Evolutionary conservation across 2,888 invertebrate species (phyloP).

Genomic region (Stenichneumon culpator): DNA sequence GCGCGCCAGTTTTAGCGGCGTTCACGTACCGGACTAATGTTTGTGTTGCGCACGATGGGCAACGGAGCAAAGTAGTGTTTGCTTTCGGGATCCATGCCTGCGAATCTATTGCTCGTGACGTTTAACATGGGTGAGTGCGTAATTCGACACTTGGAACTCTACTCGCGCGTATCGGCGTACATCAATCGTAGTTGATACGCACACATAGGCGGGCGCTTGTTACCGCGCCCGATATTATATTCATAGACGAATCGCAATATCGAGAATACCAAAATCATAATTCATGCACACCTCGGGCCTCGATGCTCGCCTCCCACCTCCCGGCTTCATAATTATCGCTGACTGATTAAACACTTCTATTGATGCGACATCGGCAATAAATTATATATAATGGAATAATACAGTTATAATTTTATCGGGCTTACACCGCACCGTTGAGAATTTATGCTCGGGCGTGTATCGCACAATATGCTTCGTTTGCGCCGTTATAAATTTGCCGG

Average conservation of each 20-base stretch:
- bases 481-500: constrained; percentile 15
- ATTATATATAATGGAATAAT: constrained; percentile 35
- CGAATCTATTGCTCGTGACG: constrained; percentile 59
- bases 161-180: constrained; percentile 18
- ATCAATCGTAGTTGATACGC: constrained; percentile 12
- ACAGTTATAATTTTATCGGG: constrained; percentile 24
- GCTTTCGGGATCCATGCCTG: constrained; percentile 10
- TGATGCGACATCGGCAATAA: constrained; percentile 5
- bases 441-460: not conserved
- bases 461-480: constrained; percentile 19
- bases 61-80: not conserved
- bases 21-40: not conserved
- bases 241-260: constrained; percentile 38
- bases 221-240: not conserved
- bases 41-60: constrained; percentile 2
- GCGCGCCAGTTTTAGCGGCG: constrained; percentile 30
- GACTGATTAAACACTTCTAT: constrained; percentile 35
- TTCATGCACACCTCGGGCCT: constrained; percentile 27
- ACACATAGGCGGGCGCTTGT: not conserved
- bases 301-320: constrained; percentile 1
- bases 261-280: constrained; percentile 49
- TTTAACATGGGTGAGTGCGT: constrained; percentile 22
- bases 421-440: not conserved
- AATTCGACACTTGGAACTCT: constrained; percentile 56
- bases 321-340: constrained; percentile 51